Conservation (phyloP, 2,113 vertebrate species). For the Lanius ludovicianus region DNA sequence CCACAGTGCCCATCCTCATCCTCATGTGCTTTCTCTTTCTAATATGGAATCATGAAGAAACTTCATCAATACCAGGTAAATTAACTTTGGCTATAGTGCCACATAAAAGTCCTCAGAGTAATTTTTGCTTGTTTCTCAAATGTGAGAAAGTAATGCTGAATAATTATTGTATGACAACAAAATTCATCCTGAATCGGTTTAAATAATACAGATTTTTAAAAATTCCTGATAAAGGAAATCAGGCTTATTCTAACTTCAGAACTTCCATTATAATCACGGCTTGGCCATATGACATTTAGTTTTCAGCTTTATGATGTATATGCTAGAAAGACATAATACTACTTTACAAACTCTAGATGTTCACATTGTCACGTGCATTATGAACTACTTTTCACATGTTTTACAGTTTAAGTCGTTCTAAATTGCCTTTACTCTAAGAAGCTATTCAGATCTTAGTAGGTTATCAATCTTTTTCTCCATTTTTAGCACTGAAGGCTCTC, state of each 20-base stretch:
- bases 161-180: not conserved
- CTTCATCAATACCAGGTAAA: conserved; percentile 84
- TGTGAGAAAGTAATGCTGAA: not conserved
- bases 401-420: not conserved
- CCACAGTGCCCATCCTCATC: conserved; percentile 74
- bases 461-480: not conserved
- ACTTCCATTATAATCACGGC: not conserved
- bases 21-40: conserved; percentile 77
- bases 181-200: not conserved
- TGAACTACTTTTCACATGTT: not conserved
- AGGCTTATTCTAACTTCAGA: not conserved
- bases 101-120: not conserved
- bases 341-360: not conserved
- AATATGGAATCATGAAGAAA: conserved; percentile 71
- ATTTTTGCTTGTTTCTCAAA: not conserved
- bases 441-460: not conserved
- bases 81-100: not conserved
- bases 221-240: not conserved
- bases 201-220: not conserved
- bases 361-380: not conserved
- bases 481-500: not conserved
- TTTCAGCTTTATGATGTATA: not conserved
- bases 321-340: not conserved
- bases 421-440: not conserved
- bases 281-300: not conserved